These are phyloP conservation scores for Acronicta psi DNA, from an alignment of 2,888 invertebrate species.

Conservation along the genomic window DNA sequence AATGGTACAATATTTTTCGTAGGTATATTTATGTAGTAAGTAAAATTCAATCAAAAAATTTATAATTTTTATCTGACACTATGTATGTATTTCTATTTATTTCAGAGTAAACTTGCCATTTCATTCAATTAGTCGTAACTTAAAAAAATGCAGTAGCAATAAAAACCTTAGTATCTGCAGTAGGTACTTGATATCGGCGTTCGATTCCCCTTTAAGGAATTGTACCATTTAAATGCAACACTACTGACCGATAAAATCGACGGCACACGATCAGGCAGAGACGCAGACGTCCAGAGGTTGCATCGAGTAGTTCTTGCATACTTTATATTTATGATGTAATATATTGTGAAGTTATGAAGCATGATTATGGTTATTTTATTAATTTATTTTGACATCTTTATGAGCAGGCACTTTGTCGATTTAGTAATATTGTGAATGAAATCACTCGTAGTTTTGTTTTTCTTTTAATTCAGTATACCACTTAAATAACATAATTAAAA, in stretches of 20 bases:
- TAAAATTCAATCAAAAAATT: too few relatives aligned
- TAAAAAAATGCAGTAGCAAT: slow-evolving; percentile 26
- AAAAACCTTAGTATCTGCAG: slow-evolving; percentile 34
- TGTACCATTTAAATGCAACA: slow-evolving; percentile 55
- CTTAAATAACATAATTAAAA: too few relatives aligned
- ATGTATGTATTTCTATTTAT: too few relatives aligned
- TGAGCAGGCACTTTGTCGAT: too few relatives aligned
- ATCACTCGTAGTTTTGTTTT: too few relatives aligned
- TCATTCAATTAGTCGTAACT: too few relatives aligned
- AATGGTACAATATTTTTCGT: too few relatives aligned
- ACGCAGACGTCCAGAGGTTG: slow-evolving; percentile 32
- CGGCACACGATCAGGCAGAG: slow-evolving; percentile 36
- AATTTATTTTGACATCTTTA: not conserved
- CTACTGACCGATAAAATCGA: slow-evolving; percentile 51
- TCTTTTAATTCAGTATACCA: too few relatives aligned
- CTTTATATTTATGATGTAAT: not conserved
- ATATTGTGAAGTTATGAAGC: slow-evolving; percentile 1
- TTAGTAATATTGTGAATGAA: too few relatives aligned
- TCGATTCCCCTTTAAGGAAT: slow-evolving; percentile 43
- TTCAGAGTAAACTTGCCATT: not conserved
- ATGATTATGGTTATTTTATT: too few relatives aligned
- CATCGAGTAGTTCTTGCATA: slow-evolving; percentile 21
- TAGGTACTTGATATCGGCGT: slow-evolving; percentile 27
- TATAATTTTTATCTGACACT: too few relatives aligned
- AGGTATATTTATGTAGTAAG: too few relatives aligned